phyloP scores from a whole-genome alignment of 2,113 vertebrate species.

The Pterocles gutturalis region DNA sequence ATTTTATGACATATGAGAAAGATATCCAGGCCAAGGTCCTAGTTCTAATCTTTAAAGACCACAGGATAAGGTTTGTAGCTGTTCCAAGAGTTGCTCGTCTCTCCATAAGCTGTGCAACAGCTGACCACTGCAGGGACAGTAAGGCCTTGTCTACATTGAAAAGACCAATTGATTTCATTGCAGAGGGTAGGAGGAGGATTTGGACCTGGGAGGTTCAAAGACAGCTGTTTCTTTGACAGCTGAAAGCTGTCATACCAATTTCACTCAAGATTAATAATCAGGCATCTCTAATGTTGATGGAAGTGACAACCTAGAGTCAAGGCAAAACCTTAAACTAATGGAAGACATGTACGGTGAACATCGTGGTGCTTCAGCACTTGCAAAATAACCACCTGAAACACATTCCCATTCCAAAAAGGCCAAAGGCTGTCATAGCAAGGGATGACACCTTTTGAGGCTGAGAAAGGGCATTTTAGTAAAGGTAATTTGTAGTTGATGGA shows the following conservation, averaged over 20 bases:
- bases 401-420: background rate
- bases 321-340: background rate
- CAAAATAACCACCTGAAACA: background rate
- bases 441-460: background rate
- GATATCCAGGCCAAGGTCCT: background rate
- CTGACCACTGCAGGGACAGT: background rate
- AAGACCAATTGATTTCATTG: background rate
- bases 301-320: background rate
- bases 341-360: background rate
- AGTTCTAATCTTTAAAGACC: background rate
- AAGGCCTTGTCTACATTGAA: background rate
- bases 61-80: background rate
- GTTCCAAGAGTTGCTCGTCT: background rate
- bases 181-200: background rate
- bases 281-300: background rate
- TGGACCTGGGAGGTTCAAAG: background rate
- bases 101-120: background rate
- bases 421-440: background rate
- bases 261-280: background rate
- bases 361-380: background rate
- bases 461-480: background rate
- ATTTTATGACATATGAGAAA: background rate
- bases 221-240: conserved; percentile 35
- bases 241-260: background rate
- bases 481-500: background rate